These are phyloP conservation scores for Trogon melanurus DNA, from an alignment of 2,113 vertebrate genomes.

Conservation along the genomic window DNA sequence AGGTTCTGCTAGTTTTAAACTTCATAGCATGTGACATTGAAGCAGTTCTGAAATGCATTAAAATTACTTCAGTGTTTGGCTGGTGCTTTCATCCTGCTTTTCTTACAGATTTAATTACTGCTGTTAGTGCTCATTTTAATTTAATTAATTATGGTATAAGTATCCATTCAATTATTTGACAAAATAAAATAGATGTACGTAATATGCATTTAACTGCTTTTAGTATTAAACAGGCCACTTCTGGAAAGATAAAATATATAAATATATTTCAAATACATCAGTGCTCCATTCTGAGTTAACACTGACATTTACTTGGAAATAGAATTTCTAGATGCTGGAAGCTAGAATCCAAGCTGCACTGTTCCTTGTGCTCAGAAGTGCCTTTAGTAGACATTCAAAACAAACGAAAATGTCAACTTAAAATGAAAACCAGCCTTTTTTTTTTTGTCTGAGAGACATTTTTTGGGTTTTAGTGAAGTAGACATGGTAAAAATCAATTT, in stretches of 20 bases:
- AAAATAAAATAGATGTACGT: background rate
- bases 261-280: background rate
- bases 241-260: background rate
- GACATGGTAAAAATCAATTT: background rate
- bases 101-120: background rate
- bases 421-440: background rate
- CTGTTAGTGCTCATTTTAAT: background rate
- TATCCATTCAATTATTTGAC: background rate
- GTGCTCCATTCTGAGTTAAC: background rate
- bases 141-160: background rate
- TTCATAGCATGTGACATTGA: background rate
- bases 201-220: background rate
- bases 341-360: background rate
- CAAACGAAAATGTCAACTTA: background rate
- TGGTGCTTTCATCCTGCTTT: background rate
- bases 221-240: background rate
- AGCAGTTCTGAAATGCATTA: slow-evolving; percentile 4
- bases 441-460: background rate
- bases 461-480: background rate
- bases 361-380: background rate
- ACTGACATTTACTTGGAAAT: background rate
- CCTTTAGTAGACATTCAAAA: background rate
- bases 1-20: slow-evolving; percentile 29
- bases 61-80: background rate
- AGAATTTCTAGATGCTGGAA: background rate